Base-by-base conservation (phyloP, 2,888 invertebrate species). In the Urechis unicinctus region DNA sequence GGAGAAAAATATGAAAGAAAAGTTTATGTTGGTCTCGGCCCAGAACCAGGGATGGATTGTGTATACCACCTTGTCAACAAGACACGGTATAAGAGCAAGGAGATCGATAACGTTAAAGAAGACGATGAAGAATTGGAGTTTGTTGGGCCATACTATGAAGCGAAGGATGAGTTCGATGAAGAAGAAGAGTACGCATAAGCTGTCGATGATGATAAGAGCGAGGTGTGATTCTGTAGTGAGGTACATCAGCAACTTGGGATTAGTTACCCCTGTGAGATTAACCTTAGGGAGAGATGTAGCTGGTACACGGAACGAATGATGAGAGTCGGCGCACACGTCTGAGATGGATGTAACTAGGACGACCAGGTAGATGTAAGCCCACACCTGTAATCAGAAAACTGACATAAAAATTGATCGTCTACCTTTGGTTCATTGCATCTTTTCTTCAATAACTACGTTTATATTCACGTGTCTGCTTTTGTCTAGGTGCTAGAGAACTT, bases 241-340 rank as follows among this genome's bases (percentile, higher is more conserved):
- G n/a, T n/a, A n/a, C n/a, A n/a, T n/a, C n/a, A n/a, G n/a, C n/a
- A n/a, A n/a, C n/a, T n/a, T n/a, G n/a, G n/a, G n/a, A n/a, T n/a
- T n/a, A n/a, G n/a, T n/a, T n/a, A n/a, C n/a, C n/a, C n/a, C n/a
- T n/a, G n/a, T n/a, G n/a, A n/a, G n/a, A n/a, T n/a, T n/a, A n/a
- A n/a, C n/a, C n/a, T n/a, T n/a, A n/a, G n/a, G n/a, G n/a, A n/a
- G n/a, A n/a, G n/a, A n/a, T n/a, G n/a, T n/a, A n/a, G n/a, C n/a
- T n/a, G 50, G 54, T 3, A 50, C 47, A 13, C 66, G 57, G 51
- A 63, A 66, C 0, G 28, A 26, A 2, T 60, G 60, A 26, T 58
- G 61, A 6, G 64, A 61, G 21, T 62, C 62, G 5, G 62, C 44
- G 29, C 55, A 55, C 13, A 55, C 43, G 5, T 51, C 50, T 13